Base-by-base conservation (phyloP, 2,797 vertebrate genomes). In the Jordanella pulchra region DNA sequence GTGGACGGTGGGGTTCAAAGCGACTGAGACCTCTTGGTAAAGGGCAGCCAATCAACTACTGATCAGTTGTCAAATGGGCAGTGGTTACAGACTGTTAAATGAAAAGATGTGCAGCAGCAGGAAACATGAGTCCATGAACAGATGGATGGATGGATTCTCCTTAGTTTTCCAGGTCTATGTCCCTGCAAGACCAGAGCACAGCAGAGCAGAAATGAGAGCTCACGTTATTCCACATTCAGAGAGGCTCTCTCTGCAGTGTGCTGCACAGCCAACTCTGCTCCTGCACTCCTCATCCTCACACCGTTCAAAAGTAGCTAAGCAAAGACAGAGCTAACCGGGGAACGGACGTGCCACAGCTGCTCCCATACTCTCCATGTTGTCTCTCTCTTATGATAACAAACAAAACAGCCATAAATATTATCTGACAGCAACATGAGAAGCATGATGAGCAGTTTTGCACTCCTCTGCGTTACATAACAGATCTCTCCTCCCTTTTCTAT, bases 381-480 rank as follows among this genome's bases (percentile, higher is more conserved):
- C 60, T 63, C 60, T 42, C 60, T 63, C 60, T 63, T 23, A 63
- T 39, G 39, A 25, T 63, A 63, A 63, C 77, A 78, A 90, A 91
- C 88, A 91, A 89, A 93, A 85, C 80, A 86, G 80, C 78, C 87
- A 77, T 80, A 84, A 79, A 65, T 86, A 87, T 88, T 85, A 80
- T 86, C 82, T 90, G 84, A 89, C 85, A 87, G 84, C 86, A 89
- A 91, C 91, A 91, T 85, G 83, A 91, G 89, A 76, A 84, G 87
- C 92, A 92, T 89, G 90, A 91, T 91, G 90, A 92, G 85, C 84
- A 92, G 89, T 92, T 93, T 91, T 92, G 82, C 89, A 90, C 90
- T 88, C 84, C 84, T 75, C 64, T 65, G 71, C 75, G 82, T 93
- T 93, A 91, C 71, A 76, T 93, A 93, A 93, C 83, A 84, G 42